These are phyloP conservation scores for Xyliphius kryptos DNA, from an alignment of 2,113 vertebrate genomes.

Conservation along the genomic window DNA sequence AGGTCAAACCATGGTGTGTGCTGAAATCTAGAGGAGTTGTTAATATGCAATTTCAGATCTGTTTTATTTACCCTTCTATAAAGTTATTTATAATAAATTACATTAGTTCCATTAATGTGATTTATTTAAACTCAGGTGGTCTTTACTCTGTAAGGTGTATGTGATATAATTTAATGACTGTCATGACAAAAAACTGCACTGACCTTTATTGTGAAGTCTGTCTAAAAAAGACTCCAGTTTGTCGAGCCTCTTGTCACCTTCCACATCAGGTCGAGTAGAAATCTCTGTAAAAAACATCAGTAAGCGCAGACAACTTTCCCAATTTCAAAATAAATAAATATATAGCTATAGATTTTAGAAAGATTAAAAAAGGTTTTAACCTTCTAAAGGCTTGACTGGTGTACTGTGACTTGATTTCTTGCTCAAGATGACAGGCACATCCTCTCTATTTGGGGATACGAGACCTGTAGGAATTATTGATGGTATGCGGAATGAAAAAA, in stretches of 20 bases:
- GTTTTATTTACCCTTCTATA: too few species aligned
- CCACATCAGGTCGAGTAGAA: constrained; percentile 55
- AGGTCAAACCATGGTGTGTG: too few species aligned
- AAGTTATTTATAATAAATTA: too few species aligned
- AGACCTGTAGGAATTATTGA: constrained; percentile 51
- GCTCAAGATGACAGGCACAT: constrained; percentile 48
- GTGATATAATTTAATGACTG: too few species aligned
- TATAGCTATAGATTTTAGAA: too few species aligned
- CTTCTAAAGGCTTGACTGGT: constrained; percentile 64
- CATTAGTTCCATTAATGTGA: too few species aligned
- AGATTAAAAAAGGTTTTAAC: constrained; percentile 47
- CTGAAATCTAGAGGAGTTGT: too few species aligned
- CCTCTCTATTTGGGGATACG: constrained; percentile 56
- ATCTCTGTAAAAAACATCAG: constrained; percentile 56
- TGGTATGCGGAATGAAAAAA: too few species aligned
- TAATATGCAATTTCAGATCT: too few species aligned
- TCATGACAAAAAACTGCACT: neutral
- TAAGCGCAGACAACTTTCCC: too few species aligned
- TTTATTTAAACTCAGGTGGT: neutral
- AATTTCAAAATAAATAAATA: too few species aligned
- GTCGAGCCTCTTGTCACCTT: constrained; percentile 71
- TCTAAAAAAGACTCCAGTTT: constrained; percentile 74
- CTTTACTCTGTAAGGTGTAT: too few species aligned
- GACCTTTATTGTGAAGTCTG: constrained; percentile 69
- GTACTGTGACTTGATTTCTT: constrained; percentile 57